Evolutionary conservation across 2,113 vertebrate genomes (phyloP), one percentile per base, ranked within the genome.

Genomic region (Rhadina sibilatrix): DNA sequence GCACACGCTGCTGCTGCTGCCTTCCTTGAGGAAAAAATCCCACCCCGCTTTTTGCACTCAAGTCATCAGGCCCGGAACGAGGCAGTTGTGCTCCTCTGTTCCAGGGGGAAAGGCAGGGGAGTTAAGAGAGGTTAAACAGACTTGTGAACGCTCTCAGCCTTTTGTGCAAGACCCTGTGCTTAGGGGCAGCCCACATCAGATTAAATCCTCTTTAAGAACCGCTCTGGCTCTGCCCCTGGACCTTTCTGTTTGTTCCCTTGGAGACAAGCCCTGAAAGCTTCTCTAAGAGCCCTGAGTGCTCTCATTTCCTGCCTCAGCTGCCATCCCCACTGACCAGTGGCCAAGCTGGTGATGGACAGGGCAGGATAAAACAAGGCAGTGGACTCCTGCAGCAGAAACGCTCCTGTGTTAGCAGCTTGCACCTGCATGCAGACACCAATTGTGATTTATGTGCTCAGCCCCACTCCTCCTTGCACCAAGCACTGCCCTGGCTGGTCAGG

Each of bases 221-320:
- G 38, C 57, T 12, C 53, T 46, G 75, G 53, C 52, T 90, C 75
- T 72, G 54, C 54, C 92, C 75, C 70, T 46, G 59, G 90, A 77
- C 75, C 50, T 85, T 46, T 60, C 85, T 57, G 8, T 88, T 46
- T 83, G 85, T 86, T 96, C 94, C 82, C 94, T 74, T 94, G 88
- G 92, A 92, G 95, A 96, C 85, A 49, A 80, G 63, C 31, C 92
- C 83, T 86, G 82, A 90, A 83, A 88, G 79, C 75, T 74, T 33
- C 85, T 65, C 79, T 47, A 7, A 50, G 30, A 86, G 82, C 79
- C 63, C 66, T 28, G 37, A 85, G 79, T 10, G 59, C 9, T 74
- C 52, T 5, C 2, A 0, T 69, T 74, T 33, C 18, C 42, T 57
- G 66, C 63, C 61, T 44, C 31, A 68, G 57, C 70, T 60, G 47